Conservation (phyloP, 2,797 vertebrate genomes). For the Choloepus didactylus region DNA sequence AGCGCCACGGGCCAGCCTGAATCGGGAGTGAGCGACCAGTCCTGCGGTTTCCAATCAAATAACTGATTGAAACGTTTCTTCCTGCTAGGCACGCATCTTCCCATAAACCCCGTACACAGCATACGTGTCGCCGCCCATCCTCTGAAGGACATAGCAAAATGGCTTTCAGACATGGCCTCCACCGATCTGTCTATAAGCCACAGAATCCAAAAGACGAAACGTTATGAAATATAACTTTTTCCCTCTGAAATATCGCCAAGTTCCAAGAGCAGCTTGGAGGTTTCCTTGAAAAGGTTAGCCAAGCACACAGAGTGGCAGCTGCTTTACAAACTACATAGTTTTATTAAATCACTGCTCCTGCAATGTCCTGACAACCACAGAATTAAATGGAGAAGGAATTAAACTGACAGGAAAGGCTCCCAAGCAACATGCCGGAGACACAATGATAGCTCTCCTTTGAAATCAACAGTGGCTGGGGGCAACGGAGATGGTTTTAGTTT, state of each 20-base stretch:
- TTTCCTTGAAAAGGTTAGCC: conserved; percentile 79
- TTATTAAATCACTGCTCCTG: conserved; percentile 70
- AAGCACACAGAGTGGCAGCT: conserved; percentile 63
- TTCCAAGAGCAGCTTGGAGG: conserved; percentile 81
- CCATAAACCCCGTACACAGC: conserved; percentile 48
- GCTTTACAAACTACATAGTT: conserved; percentile 64
- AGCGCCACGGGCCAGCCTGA: background rate
- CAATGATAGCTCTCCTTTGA: background rate
- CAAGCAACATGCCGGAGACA: conserved; percentile 61
- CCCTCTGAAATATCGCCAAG: conserved; percentile 24
- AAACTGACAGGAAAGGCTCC: conserved; percentile 40
- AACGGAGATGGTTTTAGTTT: background rate
- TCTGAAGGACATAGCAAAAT: conserved; percentile 66
- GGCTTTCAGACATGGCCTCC: conserved; percentile 68
- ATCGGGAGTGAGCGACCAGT: background rate
- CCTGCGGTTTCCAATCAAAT: conserved; percentile 60
- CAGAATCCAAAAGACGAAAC: conserved; percentile 71
- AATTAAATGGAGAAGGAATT: conserved; percentile 44
- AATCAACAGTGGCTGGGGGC: background rate
- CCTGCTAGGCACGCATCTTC: conserved; percentile 69
- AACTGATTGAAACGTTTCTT: conserved; percentile 62
- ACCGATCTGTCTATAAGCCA: conserved; percentile 62
- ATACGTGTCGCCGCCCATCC: conserved; percentile 64
- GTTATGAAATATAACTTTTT: conserved; percentile 72
- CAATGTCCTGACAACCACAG: conserved; percentile 57